Evolutionary conservation across 35 echinoderm and acorn worm genomes (phyloP), one percentile per base, ranked within the genome.

Genomic region (Ophiothrix spiculata): DNA sequence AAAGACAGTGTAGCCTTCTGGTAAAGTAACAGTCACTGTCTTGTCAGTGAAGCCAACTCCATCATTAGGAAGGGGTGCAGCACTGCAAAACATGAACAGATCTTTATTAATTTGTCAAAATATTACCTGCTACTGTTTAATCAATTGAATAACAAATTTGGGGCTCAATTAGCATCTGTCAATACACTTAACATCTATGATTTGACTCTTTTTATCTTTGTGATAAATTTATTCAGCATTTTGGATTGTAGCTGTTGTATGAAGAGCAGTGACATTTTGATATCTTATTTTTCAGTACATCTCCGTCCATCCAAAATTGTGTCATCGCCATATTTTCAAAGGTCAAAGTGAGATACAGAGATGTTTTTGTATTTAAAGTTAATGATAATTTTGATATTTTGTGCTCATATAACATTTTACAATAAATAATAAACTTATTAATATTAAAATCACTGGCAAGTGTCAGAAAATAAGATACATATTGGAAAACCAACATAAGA

Each of bases 11-110:
- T 25, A 17, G 1, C 23, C 87, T 17, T 77, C 79, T 13, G 56
- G 79, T 4, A 89, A 31, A 12, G 79, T 89, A 4, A 89, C 37
- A 33, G 80, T 83, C 17, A 89, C 73, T 39, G 79, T 82, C 34
- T 40, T 60, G 25, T 74, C 87, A 15, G 29, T 64, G 79, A 46
- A 89, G 23, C 39, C n/a, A 54, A 25, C 23, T 2, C 60, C 60
- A 69, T 69, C 60, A 69, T 1, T 12, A 1, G 38, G 38, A 34
- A 78, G 25, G 38, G 76, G 1, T 12, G 38, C 11, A 35, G 3
- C 34, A 39, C 76, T 36, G 34, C 32, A 78, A 37, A 31, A 3
- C 32, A 36, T 37, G 56, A 63, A 63, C 14, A 63, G 14, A 28
- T 14, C 28, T 14, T 14, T 28, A 15, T 63, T 28, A 63, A 63